Evolutionary conservation across 2,113 vertebrate genomes (phyloP).

Genomic region (Oenanthe melanoleuca): DNA sequence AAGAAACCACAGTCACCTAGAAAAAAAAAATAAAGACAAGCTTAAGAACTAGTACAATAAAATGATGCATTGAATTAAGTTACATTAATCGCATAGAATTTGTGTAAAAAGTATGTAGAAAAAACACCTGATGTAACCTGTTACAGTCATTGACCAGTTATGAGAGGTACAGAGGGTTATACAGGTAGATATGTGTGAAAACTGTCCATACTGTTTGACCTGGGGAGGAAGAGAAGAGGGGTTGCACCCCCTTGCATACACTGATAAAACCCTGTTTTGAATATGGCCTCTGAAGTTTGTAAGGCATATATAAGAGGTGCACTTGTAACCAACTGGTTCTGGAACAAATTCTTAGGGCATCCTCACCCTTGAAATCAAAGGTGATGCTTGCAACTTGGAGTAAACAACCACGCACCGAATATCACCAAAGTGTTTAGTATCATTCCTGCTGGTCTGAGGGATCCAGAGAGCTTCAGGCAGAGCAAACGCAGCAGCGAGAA

Average conservation of each 20-base stretch:
- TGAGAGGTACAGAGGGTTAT: slow-evolving; percentile 99
- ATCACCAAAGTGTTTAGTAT: slow-evolving; percentile 53
- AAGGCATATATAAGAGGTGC: slow-evolving; percentile 98
- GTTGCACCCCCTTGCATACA: slow-evolving; percentile 92
- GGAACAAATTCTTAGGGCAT: slow-evolving; percentile 81
- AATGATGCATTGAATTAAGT: slow-evolving; percentile 97
- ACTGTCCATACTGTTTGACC: slow-evolving; percentile 92
- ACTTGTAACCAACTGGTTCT: slow-evolving; percentile 90
- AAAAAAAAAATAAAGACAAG: slow-evolving; percentile 87
- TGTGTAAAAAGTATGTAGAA: slow-evolving; percentile 99
- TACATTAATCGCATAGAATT: slow-evolving; percentile 99
- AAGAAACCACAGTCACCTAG: slow-evolving; percentile 94
- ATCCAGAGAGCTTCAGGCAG: slow-evolving; percentile 47
- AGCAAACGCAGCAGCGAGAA: slow-evolving; percentile 5
- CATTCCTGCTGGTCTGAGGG: slow-evolving; percentile 42
- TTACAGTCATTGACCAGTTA: slow-evolving; percentile 99
- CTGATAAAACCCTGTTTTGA: slow-evolving; percentile 98
- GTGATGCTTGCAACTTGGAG: slow-evolving; percentile 56
- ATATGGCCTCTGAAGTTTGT: slow-evolving; percentile 99
- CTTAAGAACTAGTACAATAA: slow-evolving; percentile 97
- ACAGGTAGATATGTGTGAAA: slow-evolving; percentile 99
- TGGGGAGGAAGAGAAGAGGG: slow-evolving; percentile 85
- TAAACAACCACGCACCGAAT: slow-evolving; percentile 44
- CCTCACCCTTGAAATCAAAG: slow-evolving; percentile 69
- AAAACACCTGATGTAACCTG: slow-evolving; percentile 99